These are phyloP conservation scores for Hirudinaria manillensis DNA, from an alignment of 2,888 invertebrate genomes.

Conservation along the genomic window DNA sequence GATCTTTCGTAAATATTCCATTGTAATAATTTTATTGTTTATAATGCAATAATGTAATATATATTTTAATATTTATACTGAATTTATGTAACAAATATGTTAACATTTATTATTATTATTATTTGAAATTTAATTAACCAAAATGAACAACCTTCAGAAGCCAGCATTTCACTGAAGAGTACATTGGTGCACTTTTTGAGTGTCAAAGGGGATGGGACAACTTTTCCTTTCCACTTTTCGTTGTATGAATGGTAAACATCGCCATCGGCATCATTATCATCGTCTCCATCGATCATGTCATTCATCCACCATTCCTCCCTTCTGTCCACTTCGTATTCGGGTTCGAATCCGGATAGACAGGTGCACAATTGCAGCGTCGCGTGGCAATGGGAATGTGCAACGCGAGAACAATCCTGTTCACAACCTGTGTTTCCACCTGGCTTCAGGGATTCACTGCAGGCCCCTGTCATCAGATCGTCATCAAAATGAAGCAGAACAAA, in stretches of 20 bases:
- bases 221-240: too few relatives aligned
- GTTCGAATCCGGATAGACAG: neutral
- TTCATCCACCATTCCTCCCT: neutral
- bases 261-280: neutral
- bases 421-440: neutral
- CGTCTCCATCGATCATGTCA: neutral
- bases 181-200: too few relatives aligned
- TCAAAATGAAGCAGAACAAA: too few relatives aligned
- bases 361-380: neutral
- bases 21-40: too few relatives aligned
- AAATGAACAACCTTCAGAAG: neutral
- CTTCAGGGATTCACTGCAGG: conserved; percentile 1
- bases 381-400: neutral
- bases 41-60: too few relatives aligned
- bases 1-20: too few relatives aligned
- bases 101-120: too few relatives aligned
- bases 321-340: neutral
- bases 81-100: too few relatives aligned
- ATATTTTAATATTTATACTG: too few relatives aligned
- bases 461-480: neutral
- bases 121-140: neutral
- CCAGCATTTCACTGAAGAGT: too few relatives aligned
- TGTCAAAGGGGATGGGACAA: too few relatives aligned
- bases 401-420: conserved; percentile 4
- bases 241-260: neutral